phyloP scores from a whole-genome alignment of 2,888 invertebrate species.

The Ormyrus thymus region DNA sequence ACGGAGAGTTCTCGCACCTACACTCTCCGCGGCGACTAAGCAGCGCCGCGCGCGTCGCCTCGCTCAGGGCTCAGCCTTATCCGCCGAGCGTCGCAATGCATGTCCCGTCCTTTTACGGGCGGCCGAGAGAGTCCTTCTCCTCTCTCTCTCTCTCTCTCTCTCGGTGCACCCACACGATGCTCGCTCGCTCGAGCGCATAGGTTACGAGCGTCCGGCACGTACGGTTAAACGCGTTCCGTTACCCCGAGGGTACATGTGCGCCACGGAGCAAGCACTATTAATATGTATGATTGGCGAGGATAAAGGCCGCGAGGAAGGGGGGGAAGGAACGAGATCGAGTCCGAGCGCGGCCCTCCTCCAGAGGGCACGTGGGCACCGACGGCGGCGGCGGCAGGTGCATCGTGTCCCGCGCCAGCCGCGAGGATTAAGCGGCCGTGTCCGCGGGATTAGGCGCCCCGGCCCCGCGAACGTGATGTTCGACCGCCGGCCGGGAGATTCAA shows the following conservation, averaged over 20 bases:
- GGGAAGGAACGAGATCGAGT: not conserved
- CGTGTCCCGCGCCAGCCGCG: too few species aligned
- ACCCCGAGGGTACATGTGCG: slow-evolving; percentile 53
- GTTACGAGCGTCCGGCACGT: not conserved
- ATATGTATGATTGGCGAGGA: slow-evolving; percentile 69
- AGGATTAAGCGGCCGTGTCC: not conserved
- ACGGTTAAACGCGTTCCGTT: slow-evolving; percentile 53
- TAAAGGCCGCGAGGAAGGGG: slow-evolving; percentile 26
- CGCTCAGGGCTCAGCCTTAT: slow-evolving; percentile 13
- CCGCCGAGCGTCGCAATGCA: slow-evolving; percentile 1
- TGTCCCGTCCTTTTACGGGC: slow-evolving; percentile 27
- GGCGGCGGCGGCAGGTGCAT: slow-evolving; percentile 22
- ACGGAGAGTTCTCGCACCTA: too few species aligned
- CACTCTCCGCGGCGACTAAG: too few species aligned
- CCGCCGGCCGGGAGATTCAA: too few species aligned
- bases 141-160: too few species aligned
- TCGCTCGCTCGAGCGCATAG: not conserved
- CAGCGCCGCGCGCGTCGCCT: too few species aligned
- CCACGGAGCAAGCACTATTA: slow-evolving; percentile 63
- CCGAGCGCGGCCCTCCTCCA: too few species aligned
- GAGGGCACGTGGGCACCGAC: too few species aligned
- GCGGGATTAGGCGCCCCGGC: too few species aligned
- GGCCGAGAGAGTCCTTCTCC: slow-evolving; percentile 2
- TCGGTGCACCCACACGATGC: too few species aligned
- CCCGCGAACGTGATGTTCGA: too few species aligned